phyloP scores from a whole-genome alignment of 2,888 invertebrate species.

The Nymphalis polychloros region DNA sequence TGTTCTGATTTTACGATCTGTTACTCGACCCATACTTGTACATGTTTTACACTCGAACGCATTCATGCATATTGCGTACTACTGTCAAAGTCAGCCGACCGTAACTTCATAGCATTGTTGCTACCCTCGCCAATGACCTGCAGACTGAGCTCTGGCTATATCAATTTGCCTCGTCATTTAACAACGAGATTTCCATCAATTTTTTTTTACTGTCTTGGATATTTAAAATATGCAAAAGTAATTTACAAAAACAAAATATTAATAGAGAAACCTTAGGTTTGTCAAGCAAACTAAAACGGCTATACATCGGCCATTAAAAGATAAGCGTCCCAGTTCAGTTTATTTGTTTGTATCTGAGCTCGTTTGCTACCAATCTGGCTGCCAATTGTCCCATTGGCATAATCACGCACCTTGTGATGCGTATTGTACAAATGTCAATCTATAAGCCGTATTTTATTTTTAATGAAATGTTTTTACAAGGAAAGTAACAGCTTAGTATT shows the following conservation, averaged over 20 bases:
- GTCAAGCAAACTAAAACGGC: too few relatives aligned
- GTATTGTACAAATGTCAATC: neutral
- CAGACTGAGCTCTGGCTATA: conserved; percentile 31
- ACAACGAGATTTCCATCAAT: neutral
- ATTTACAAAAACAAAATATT: too few relatives aligned
- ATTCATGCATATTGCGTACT: conserved; percentile 46
- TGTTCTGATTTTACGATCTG: conserved; percentile 8
- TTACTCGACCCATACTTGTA: conserved; percentile 31
- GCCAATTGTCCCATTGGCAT: conserved; percentile 13
- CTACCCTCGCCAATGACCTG: conserved; percentile 55
- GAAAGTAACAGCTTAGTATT: too few relatives aligned
- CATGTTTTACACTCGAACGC: conserved; percentile 33
- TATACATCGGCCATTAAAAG: neutral
- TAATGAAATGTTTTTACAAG: too few relatives aligned
- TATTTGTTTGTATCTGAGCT: conserved; percentile 11
- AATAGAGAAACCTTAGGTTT: too few relatives aligned
- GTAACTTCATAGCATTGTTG: conserved; percentile 61
- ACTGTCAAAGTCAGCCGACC: conserved; percentile 65
- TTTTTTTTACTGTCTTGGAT: neutral
- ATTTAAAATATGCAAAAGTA: too few relatives aligned
- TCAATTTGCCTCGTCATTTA: neutral
- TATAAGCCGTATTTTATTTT: too few relatives aligned
- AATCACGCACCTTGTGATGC: neutral
- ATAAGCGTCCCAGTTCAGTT: conserved; percentile 8
- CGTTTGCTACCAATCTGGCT: conserved; percentile 20